Evolutionary conservation across 2,797 vertebrate genomes (phyloP), one percentile per base, ranked within the genome.

Genomic region (Sebastes nivosus): DNA sequence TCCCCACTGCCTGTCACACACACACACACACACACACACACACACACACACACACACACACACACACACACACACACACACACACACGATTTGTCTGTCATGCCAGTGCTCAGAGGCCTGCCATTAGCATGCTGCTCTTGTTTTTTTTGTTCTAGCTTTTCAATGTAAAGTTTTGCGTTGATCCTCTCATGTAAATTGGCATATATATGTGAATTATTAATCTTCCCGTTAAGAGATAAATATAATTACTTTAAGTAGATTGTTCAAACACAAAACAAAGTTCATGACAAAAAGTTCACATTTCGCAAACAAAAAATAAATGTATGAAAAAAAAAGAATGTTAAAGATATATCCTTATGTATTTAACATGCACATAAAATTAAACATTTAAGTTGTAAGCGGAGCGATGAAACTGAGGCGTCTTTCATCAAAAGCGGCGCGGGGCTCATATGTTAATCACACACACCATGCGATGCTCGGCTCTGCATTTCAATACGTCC

Each of bases 401-500:
- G 16, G 42, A 60, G 65, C 8, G 8, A 58, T 65, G 67, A 36
- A 76, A 79, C 58, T 5, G 71, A 81, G 72, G 78, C 34, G 16
- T 81, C 64, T 81, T 77, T 84, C 84, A 85, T 84, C 60, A 84
- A 61, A 82, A 86, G 85, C 82, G 22, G 80, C 8, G 22, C 63
- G 25, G 69, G 75, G 80, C 88, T 91, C 81, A 46, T 92, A 89
- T 93, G 92, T 89, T 94, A 94, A 94, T 94, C 83, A 85, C 90
- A 81, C 89, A 81, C 89, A 70, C 77, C 81, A 80, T 68, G 77
- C 71, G 30, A 93, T 81, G 90, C 90, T 89, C 20, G 81, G 85
- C 89, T 93, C 91, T 91, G 91, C 92, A 94, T 95, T 90, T 95
- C 89, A 94, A 94, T 94, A 94, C 87, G 91, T 92, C 93, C 93